Evolutionary conservation across 1,140 invertebrate genomes (phyloP).

Genomic region (Drosophila lini): DNA sequence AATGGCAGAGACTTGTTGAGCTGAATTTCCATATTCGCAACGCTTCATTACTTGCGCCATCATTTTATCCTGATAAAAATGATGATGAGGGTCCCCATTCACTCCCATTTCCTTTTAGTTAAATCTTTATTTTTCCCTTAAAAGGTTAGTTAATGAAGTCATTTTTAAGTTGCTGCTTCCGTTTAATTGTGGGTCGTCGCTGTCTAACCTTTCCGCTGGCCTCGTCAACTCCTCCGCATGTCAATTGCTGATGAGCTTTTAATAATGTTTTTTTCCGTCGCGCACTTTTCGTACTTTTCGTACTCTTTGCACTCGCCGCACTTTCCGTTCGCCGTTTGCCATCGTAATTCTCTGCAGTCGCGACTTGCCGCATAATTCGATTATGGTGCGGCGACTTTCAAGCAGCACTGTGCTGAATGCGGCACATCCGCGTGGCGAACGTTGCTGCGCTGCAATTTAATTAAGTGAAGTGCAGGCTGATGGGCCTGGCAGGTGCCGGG

Average conservation of each 20-base stretch:
- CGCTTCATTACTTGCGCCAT: conserved; percentile 17
- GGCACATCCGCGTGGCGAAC: conserved; percentile 66
- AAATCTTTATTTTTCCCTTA: conserved; percentile 3
- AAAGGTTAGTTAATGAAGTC: conserved; percentile 77
- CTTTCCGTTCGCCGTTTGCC: conserved; percentile 54
- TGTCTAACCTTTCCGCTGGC: conserved; percentile 35
- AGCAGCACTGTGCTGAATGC: conserved; percentile 45
- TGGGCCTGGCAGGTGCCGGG: conserved; percentile 36
- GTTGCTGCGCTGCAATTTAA: conserved; percentile 77
- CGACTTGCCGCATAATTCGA: conserved; percentile 78
- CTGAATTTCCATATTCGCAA: conserved; percentile 27
- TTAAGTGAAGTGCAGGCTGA: conserved; percentile 75
- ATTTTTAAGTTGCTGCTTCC: conserved; percentile 74
- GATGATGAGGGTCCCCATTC: conserved; percentile 3
- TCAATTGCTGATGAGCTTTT: conserved; percentile 81
- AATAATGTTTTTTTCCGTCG: conserved; percentile 62
- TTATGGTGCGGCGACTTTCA: conserved; percentile 78
- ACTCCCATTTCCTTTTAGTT: neutral
- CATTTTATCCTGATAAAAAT: conserved; percentile 15
- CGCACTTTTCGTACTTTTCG: neutral
- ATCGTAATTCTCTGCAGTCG: conserved; percentile 72
- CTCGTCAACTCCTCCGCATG: conserved; percentile 51
- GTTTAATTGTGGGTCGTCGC: conserved; percentile 70
- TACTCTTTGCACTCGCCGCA: conserved; percentile 16
- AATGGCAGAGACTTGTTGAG: conserved; percentile 10